A percentile compares a stretch with the other conserved stretches of the same genome.
Evolutionary conservation across 2,797 vertebrate species (phyloP).

Genomic region (Garrulus glandarius): DNA sequence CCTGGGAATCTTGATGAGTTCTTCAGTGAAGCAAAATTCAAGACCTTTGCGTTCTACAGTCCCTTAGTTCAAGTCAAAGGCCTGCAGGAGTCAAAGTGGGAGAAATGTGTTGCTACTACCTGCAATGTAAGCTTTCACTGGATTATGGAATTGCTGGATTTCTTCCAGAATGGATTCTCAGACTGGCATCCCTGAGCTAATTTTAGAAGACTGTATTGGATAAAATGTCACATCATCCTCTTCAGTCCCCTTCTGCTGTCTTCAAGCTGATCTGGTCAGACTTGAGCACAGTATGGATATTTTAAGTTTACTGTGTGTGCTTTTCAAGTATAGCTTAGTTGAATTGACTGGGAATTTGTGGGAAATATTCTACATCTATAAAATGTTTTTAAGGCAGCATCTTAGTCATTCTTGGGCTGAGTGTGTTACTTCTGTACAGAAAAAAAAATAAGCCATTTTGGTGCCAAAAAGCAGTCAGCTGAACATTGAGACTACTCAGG

Average conservation of each 20-base stretch:
- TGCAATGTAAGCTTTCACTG: background rate
- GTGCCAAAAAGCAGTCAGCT: constrained; percentile 71
- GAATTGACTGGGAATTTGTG: background rate
- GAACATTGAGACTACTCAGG: constrained; percentile 59
- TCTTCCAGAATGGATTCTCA: constrained; percentile 21
- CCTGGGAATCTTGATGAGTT: background rate
- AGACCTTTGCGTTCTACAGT: background rate
- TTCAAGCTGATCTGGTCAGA: background rate
- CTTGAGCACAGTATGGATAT: background rate
- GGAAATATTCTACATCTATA: background rate
- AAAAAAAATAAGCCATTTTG: constrained; percentile 73
- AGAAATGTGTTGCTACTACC: background rate
- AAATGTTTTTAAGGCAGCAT: constrained; percentile 19
- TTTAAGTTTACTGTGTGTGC: background rate
- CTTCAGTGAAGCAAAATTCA: background rate
- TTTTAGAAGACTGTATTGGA: background rate
- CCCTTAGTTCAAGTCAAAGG: background rate
- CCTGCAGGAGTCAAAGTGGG: background rate
- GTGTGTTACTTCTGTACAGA: background rate
- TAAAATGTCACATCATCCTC: background rate
- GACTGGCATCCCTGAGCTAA: constrained; percentile 6
- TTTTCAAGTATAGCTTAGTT: background rate
- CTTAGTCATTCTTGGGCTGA: background rate
- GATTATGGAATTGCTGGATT: background rate
- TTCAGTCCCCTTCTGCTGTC: background rate